Evolutionary conservation across 2,113 vertebrate species (phyloP), one percentile per base, ranked within the genome.

Genomic region (Hemicordylus capensis): DNA sequence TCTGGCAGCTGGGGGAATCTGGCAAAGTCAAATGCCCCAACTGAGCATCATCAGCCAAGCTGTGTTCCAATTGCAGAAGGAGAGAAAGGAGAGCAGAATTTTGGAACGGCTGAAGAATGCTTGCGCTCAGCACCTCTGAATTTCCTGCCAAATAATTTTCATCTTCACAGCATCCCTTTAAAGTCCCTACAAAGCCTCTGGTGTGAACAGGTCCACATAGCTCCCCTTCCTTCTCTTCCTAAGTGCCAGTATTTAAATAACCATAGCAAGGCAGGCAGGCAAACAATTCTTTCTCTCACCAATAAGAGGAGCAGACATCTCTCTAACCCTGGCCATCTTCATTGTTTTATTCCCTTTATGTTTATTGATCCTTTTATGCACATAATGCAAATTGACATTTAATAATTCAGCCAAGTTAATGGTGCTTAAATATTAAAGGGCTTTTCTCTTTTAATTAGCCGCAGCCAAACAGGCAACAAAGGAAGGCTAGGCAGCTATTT

Each of bases 371-470:
- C 91, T 94, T 94, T 96, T 95, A 95, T 95, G 94, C 91, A 93
- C 72, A 87, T 93, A 95, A 97, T 94, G 95, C 92, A 96, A 96
- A 96, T 93, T 94, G 95, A 95, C 95, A 95, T 93, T 96, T 94
- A 95, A 96, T 96, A 96, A 96, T 96, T 96, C 93, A 96, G 82
- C 37, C 0, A 1, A 96, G 94, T 96, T 97, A 97, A 95, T 93
- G 93, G 92, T 91, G 93, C 95, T 96, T 95, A 96, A 96, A 96
- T 94, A 96, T 95, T 96, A 95, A 96, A 94, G 90, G 87, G 79
- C 89, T 93, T 96, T 96, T 95, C 94, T 95, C 90, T 95, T 95
- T 96, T 95, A 95, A 97, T 95, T 96, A 96, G 95, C 90, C 93
- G 91, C 80, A 93, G 85, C 91, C 93, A 92, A 93, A 92, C n/a